Conservation (phyloP, 2,888 invertebrate genomes). For the Chesias legatella region DNA sequence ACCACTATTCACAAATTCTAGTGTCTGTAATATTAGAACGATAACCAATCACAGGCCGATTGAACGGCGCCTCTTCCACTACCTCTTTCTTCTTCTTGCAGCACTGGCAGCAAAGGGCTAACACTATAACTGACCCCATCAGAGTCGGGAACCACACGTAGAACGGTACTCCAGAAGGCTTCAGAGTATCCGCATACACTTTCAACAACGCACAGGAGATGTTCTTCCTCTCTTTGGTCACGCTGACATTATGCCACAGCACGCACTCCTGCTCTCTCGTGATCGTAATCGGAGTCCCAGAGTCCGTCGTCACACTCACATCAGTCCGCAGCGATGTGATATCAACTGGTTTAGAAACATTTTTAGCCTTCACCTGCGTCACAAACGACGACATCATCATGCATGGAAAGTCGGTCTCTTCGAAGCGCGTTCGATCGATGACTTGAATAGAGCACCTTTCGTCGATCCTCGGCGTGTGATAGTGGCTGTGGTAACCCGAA, state of each 20-base stretch:
- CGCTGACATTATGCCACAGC: slow-evolving; percentile 62
- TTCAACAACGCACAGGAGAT: slow-evolving; percentile 61
- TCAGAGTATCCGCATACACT: slow-evolving; percentile 62
- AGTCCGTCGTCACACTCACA: slow-evolving; percentile 31
- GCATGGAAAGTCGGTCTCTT: slow-evolving; percentile 62
- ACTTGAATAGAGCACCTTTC: slow-evolving; percentile 67
- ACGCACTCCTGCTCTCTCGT: slow-evolving; percentile 58
- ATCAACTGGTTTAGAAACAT: slow-evolving; percentile 45
- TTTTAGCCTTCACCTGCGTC: slow-evolving; percentile 26
- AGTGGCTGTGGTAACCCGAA: slow-evolving; percentile 41
- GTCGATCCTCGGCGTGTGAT: slow-evolving; percentile 43
- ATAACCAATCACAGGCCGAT: slow-evolving; percentile 46
- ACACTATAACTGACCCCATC: slow-evolving; percentile 44
- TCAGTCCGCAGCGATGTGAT: slow-evolving; percentile 49
- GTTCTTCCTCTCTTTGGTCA: slow-evolving; percentile 44
- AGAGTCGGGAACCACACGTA: slow-evolving; percentile 65
- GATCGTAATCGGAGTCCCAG: slow-evolving; percentile 46
- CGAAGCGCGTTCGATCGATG: slow-evolving; percentile 50
- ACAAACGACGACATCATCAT: slow-evolving; percentile 68
- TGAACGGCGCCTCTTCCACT: slow-evolving; percentile 50
- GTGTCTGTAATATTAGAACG: slow-evolving; percentile 40
- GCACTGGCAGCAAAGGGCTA: slow-evolving; percentile 53
- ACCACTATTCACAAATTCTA: slow-evolving; percentile 12
- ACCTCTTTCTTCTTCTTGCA: slow-evolving; percentile 46
- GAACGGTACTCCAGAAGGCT: slow-evolving; percentile 55